A percentile compares a stretch with the other conserved stretches of the same genome.
These are phyloP conservation scores for Lasioglossum oenotherae DNA, from an alignment of 2,888 invertebrate species.

Conservation along the genomic window DNA sequence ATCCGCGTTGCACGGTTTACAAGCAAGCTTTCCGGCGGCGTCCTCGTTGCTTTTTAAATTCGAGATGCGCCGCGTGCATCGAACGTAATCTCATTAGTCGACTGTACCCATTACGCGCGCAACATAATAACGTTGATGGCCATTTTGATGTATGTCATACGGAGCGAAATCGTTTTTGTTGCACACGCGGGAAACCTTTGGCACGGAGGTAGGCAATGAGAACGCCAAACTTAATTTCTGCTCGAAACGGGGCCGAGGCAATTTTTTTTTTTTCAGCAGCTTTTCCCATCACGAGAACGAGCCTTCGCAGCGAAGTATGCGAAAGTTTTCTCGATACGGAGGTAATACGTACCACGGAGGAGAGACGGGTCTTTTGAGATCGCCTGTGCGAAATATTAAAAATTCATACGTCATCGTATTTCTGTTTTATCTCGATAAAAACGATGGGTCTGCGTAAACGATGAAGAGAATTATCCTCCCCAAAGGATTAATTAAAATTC, in stretches of 20 bases:
- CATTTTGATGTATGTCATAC: constrained; percentile 6
- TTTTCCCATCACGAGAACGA: constrained; percentile 20
- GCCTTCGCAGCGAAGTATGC: constrained; percentile 29
- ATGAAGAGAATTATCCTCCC: not conserved
- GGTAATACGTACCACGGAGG: constrained; percentile 21
- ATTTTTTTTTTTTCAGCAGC: constrained; percentile 37
- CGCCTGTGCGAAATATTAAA: constrained; percentile 30
- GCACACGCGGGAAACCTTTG: not conserved
- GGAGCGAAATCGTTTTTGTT: not conserved
- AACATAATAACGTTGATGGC: constrained; percentile 16
- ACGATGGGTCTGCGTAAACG: not conserved
- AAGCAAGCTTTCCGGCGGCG: not conserved
- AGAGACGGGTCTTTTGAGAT: constrained; percentile 15
- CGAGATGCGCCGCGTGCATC: not conserved
- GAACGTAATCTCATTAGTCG: constrained; percentile 13
- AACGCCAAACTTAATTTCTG: constrained; percentile 20
- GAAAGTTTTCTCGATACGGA: constrained; percentile 29
- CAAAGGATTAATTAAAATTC: not conserved
- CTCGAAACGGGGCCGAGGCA: constrained; percentile 16
- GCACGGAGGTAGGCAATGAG: constrained; percentile 7
- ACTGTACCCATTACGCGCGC: not conserved
- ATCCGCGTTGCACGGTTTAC: not conserved
- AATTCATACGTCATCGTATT: not conserved
- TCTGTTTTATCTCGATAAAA: constrained; percentile 12
- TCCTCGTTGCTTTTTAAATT: not conserved